Evolutionary conservation across 2,797 vertebrate species (phyloP), one percentile per base, ranked within the genome.

Genomic region (Pygocentrus nattereri): DNA sequence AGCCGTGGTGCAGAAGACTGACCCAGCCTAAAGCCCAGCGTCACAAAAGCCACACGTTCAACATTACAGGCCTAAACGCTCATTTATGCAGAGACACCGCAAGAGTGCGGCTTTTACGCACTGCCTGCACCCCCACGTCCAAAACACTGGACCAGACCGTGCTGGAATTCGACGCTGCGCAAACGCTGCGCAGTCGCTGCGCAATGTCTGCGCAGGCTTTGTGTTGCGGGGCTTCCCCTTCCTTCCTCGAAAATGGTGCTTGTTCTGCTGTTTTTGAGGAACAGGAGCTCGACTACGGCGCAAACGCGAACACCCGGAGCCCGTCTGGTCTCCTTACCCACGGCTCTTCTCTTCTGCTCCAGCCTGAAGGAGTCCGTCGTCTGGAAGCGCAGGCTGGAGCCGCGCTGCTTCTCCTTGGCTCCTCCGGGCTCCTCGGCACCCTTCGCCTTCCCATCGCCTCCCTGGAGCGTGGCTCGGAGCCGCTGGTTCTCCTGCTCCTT

Each of bases 401-500:
- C 86, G 91, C 88, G 87, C 56, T 68, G 84, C 79, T 89, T 88
- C 47, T 81, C 86, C 88, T 91, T 91, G 85, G 91, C 90, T 85
- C 89, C 83, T 74, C 84, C 88, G 75, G 71, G 21, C 67, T 84
- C 79, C 25, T 76, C 78, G 15, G 11, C 23, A 75, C 78, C 81
- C 41, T 76, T 79, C 54, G 72, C 76, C 73, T 61, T 71, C 3
- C 54, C 62, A 27, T 59, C 34, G 31, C 49, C 85, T 3, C 74
- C 86, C 72, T 93, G 92, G 31, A 95, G 87, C 87, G 87, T 89
- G 2, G 89, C 82, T 52, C 85, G 34, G 4, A 95, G 90, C 50
- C 91, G 90, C 81, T 88, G 92, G 86, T 93, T 94, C 13, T 95
- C 94, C 74, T 94, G 92, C 89, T 95, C 94, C 84, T 92, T 94